Evolutionary conservation across 2,797 vertebrate genomes (phyloP).

Genomic region (Decapterus maruadsi): DNA sequence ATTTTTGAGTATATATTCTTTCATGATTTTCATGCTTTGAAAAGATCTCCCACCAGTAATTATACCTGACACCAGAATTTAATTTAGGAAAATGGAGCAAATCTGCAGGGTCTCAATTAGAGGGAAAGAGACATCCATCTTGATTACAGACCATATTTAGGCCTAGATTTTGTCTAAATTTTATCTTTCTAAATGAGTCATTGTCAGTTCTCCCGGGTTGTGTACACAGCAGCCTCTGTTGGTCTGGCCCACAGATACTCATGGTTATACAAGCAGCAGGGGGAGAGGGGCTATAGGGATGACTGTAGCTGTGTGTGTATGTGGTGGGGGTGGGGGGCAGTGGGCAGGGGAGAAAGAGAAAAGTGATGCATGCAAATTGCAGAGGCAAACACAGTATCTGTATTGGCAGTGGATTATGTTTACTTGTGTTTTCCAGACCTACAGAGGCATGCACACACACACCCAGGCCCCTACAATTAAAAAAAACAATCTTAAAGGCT

Average conservation of each 20-base stretch:
- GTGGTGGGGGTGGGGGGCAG: background rate
- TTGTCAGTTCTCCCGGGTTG: background rate
- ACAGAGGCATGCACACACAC: too few relatives aligned
- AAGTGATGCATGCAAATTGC: background rate
- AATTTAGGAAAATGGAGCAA: slow-evolving; percentile 14
- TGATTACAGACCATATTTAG: slow-evolving; percentile 6
- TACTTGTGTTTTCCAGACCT: background rate
- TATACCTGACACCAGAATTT: background rate
- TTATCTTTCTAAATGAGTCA: background rate
- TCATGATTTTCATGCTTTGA: background rate
- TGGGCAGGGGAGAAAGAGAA: background rate
- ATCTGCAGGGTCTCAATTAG: slow-evolving; percentile 35
- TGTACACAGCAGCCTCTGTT: background rate
- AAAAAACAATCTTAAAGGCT: too few relatives aligned
- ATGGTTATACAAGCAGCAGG: background rate
- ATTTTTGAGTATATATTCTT: background rate
- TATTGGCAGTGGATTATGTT: background rate
- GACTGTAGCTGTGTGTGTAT: too few relatives aligned
- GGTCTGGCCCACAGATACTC: background rate
- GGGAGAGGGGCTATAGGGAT: background rate
- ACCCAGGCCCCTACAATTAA: too few relatives aligned
- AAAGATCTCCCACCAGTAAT: slow-evolving; percentile 2
- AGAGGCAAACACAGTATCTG: background rate
- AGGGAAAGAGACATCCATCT: background rate
- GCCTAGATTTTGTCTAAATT: background rate